Percentiles rank a stretch among this genome's conserved stretches.
Evolutionary conservation across 2,797 vertebrate species (phyloP).

Genomic region (Lutjanus campechanus): DNA sequence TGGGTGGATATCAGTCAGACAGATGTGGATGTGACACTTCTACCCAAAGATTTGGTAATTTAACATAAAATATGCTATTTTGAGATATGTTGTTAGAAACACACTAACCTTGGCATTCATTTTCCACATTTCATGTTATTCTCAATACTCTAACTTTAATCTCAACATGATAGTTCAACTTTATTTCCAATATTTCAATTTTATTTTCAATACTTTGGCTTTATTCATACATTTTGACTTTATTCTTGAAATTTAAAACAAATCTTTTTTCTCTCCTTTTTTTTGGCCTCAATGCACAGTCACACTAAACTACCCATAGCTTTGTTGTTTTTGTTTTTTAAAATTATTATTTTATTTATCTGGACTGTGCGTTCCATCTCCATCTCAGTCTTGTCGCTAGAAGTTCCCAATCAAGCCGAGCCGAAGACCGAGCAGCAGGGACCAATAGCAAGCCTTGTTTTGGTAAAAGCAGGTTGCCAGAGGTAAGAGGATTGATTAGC

Average conservation of each 20-base stretch:
- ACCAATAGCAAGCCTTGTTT: constrained; percentile 59
- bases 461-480: constrained; percentile 82
- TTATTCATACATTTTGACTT: too few relatives aligned
- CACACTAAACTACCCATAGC: neutral
- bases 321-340: neutral
- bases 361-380: neutral
- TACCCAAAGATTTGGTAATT: neutral
- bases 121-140: too few relatives aligned
- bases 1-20: neutral
- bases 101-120: neutral
- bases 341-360: too few relatives aligned
- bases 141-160: too few relatives aligned
- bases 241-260: too few relatives aligned
- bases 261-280: too few relatives aligned
- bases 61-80: neutral
- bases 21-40: neutral
- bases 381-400: neutral
- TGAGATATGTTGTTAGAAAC: neutral
- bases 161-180: too few relatives aligned
- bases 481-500: constrained; percentile 91
- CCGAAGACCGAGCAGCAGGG: neutral
- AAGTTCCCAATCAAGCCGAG: neutral
- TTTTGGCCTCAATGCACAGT: neutral
- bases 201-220: too few relatives aligned
- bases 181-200: too few relatives aligned